Percentiles rank a stretch among this genome's conserved stretches.
Evolutionary conservation across 1,140 invertebrate species (phyloP).

Genomic region (Caligus rogercresseyi): DNA sequence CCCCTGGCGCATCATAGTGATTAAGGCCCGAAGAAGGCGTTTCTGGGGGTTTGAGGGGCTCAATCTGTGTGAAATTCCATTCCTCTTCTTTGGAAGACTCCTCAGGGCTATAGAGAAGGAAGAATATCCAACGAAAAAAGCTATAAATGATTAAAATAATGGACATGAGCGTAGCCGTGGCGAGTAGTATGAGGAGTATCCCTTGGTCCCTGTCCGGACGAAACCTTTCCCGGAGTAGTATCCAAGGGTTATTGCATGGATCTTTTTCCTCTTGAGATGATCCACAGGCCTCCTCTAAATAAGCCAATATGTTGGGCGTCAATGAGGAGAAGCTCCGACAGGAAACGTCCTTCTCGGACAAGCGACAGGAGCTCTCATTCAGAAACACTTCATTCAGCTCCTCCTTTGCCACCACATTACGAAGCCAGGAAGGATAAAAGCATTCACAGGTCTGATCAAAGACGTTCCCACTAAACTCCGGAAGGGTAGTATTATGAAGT

Average conservation of each 20-base stretch:
- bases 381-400: background rate
- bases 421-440: background rate
- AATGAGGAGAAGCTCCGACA: background rate
- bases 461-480: background rate
- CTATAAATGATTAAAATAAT: background rate
- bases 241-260: constrained; percentile 2
- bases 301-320: background rate
- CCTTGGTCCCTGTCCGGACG: background rate
- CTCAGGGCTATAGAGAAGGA: background rate
- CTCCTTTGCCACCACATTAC: background rate
- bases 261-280: constrained; percentile 1
- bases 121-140: background rate
- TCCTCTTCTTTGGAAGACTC: background rate
- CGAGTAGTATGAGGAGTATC: constrained; percentile 7
- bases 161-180: background rate
- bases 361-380: background rate
- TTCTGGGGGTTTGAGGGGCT: background rate
- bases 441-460: constrained; percentile 8
- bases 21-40: background rate
- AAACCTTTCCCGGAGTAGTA: background rate
- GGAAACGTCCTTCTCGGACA: background rate
- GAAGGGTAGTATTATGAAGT: background rate
- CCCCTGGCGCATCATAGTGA: background rate
- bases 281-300: background rate
- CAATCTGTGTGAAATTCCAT: constrained; percentile 16